These are phyloP conservation scores for Phenacoccus solenopsis DNA, from an alignment of 1,140 invertebrate species.

Conservation along the genomic window DNA sequence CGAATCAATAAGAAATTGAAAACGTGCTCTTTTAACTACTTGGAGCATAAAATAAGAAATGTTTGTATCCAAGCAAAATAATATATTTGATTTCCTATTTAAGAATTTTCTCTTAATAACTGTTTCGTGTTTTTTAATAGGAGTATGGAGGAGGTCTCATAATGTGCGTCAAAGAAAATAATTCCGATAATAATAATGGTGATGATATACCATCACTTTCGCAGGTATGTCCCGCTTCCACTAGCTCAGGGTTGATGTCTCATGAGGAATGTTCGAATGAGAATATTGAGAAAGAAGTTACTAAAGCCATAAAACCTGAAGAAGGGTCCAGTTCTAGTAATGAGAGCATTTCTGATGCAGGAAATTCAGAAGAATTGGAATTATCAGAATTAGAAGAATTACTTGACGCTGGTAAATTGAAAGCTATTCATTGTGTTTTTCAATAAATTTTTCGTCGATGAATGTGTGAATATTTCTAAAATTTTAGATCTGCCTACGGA, in stretches of 20 bases:
- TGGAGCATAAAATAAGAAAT: background rate
- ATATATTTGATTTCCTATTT: background rate
- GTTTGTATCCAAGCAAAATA: too few species aligned
- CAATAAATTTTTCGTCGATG: background rate
- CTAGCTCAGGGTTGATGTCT: background rate
- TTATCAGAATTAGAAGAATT: conserved; percentile 2
- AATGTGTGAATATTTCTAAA: background rate
- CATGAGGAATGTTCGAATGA: background rate
- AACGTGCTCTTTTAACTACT: background rate
- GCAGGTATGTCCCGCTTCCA: background rate
- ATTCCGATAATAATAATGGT: background rate
- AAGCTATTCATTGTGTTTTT: background rate
- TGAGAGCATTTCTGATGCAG: background rate
- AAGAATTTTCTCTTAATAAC: background rate
- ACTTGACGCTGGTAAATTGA: background rate
- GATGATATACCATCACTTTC: background rate
- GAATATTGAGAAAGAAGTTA: background rate
- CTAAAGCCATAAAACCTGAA: background rate
- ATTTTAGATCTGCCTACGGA: background rate
- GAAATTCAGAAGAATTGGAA: background rate
- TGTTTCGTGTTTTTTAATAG: background rate
- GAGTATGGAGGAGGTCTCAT: background rate
- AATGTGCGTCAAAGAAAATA: background rate
- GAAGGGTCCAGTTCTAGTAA: background rate
- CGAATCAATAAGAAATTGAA: background rate